Conservation (phyloP, 2,888 invertebrate species). For the Tetranychus truncatus region DNA sequence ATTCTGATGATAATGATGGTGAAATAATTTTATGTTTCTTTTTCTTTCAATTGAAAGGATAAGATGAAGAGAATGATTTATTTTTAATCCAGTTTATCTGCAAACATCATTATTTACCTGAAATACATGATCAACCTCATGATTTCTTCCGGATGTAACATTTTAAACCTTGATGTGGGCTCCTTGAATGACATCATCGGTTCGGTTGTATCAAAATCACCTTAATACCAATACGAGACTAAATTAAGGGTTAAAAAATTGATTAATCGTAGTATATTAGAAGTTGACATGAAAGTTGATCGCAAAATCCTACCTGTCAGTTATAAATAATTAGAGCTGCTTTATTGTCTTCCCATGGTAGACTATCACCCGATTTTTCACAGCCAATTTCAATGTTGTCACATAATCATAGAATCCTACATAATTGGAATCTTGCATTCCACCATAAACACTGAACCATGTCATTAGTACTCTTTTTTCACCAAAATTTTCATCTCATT, state of each 20-base stretch:
- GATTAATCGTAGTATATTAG: neutral
- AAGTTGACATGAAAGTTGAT: no score
- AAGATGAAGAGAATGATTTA: neutral
- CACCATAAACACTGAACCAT: slow-evolving; percentile 61
- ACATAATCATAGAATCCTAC: slow-evolving; percentile 69
- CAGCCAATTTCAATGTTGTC: slow-evolving; percentile 65
- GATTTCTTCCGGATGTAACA: slow-evolving; percentile 35
- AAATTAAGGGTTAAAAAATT: slow-evolving; percentile 14
- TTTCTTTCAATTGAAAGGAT: neutral
- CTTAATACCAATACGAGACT: slow-evolving; percentile 58
- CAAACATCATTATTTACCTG: slow-evolving; percentile 39
- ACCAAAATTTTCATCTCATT: slow-evolving; percentile 49
- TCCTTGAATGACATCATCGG: slow-evolving; percentile 44
- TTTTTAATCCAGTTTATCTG: neutral
- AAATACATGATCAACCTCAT: slow-evolving; percentile 51
- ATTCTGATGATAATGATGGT: no score
- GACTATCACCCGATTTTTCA: slow-evolving; percentile 43
- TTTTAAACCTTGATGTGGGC: slow-evolving; percentile 52
- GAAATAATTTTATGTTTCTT: neutral
- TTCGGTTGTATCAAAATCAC: slow-evolving; percentile 39
- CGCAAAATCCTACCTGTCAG: slow-evolving; percentile 43
- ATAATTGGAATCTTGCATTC: slow-evolving; percentile 84
- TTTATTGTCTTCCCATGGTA: slow-evolving; percentile 51
- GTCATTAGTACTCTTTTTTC: slow-evolving; percentile 66
- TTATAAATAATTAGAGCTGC: slow-evolving; percentile 52